These are phyloP conservation scores for Ophiothrix spiculata DNA, from an alignment of 35 echinoderm and acorn worm species.

Conservation along the genomic window DNA sequence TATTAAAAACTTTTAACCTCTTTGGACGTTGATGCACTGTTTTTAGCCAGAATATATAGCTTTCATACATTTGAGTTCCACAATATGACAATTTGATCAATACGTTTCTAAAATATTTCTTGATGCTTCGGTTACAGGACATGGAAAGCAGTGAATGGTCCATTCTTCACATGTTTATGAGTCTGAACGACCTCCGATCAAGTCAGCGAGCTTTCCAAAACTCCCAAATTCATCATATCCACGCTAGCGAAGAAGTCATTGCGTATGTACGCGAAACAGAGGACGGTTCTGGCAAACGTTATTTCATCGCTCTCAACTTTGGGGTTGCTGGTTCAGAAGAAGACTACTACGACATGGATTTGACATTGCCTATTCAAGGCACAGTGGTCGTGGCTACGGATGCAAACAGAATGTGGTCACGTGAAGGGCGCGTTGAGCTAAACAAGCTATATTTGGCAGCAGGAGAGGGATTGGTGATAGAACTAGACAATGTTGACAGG, in stretches of 20 bases:
- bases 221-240: background rate
- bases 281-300: constrained; percentile 24
- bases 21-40: too few species aligned
- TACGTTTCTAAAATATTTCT: too few species aligned
- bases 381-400: constrained; percentile 52
- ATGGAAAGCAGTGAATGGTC: background rate
- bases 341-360: constrained; percentile 28
- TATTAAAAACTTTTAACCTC: too few species aligned
- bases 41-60: too few species aligned
- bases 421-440: constrained; percentile 48
- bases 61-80: too few species aligned
- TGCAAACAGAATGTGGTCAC: background rate
- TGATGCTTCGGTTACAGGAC: background rate
- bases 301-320: constrained; percentile 75
- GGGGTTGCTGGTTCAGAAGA: constrained; percentile 26
- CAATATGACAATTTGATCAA: too few species aligned
- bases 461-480: constrained; percentile 69
- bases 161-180: background rate
- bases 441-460: constrained; percentile 67
- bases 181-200: background rate
- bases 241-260: constrained; percentile 30
- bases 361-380: constrained; percentile 62
- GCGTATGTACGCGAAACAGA: constrained; percentile 52
- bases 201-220: background rate
- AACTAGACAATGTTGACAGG: constrained; percentile 39